Evolutionary conservation across 2,113 vertebrate species (phyloP).

Genomic region (Lagopus leucura): DNA sequence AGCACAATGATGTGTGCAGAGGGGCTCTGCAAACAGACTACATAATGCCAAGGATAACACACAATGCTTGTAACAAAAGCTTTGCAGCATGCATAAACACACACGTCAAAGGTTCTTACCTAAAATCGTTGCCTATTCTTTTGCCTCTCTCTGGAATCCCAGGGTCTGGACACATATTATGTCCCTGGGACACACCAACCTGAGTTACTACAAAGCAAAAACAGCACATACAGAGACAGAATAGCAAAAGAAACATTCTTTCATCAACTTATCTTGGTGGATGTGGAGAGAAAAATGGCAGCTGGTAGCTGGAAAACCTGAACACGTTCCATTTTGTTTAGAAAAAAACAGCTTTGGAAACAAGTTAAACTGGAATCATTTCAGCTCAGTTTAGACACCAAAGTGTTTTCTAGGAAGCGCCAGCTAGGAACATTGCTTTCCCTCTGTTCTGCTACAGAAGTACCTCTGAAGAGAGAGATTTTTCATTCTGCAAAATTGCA

Average conservation of each 20-base stretch:
- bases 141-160: conserved; percentile 97
- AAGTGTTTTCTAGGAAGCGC: background rate
- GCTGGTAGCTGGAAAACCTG: conserved; percentile 3
- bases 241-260: conserved; percentile 56
- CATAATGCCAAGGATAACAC: background rate
- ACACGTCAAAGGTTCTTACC: conserved; percentile 78
- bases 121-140: conserved; percentile 97
- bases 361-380: conserved; percentile 26
- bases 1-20: background rate
- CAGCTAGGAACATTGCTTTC: background rate
- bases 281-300: conserved; percentile 67
- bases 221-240: conserved; percentile 83
- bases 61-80: background rate
- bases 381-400: background rate
- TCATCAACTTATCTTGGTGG: conserved; percentile 51
- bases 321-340: background rate
- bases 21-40: background rate
- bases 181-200: conserved; percentile 97
- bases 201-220: conserved; percentile 93
- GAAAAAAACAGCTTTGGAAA: conserved; percentile 8
- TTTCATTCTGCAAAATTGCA: background rate
- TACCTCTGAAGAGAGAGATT: background rate
- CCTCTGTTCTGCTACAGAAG: background rate
- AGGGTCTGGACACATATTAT: conserved; percentile 99
- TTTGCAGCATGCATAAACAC: background rate